Evolutionary conservation across 1,140 invertebrate genomes (phyloP).

Genomic region (Antheraea mylitta): DNA sequence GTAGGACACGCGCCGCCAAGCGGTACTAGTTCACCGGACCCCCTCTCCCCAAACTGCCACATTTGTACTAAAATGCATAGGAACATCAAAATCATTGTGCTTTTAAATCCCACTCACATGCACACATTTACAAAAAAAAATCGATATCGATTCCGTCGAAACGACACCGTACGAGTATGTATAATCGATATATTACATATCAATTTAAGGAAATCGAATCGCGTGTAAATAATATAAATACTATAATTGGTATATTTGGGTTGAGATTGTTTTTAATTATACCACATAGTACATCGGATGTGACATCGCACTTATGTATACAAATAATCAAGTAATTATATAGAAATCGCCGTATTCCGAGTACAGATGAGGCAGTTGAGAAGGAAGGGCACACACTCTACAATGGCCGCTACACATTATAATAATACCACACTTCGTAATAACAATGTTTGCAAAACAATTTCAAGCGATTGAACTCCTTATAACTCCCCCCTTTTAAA

Average conservation of each 20-base stretch:
- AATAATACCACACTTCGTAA: neutral
- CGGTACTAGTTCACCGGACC: constrained; percentile 18
- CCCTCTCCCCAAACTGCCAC: constrained; percentile 29
- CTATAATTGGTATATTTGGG: neutral
- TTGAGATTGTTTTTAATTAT: no score
- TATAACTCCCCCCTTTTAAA: no score
- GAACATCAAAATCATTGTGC: constrained; percentile 22
- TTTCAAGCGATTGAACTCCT: no score
- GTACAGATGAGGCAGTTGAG: neutral
- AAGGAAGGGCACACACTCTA: neutral
- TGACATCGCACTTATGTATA: no score
- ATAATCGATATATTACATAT: constrained; percentile 25
- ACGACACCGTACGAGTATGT: constrained; percentile 26
- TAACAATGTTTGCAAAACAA: no score
- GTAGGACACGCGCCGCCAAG: constrained; percentile 39
- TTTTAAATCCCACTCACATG: neutral
- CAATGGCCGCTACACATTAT: neutral
- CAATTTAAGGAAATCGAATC: constrained; percentile 34
- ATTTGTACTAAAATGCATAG: constrained; percentile 6
- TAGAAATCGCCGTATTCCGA: neutral
- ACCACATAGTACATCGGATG: no score
- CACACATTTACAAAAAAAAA: neutral
- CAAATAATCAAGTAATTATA: neutral
- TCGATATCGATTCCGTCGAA: constrained; percentile 25
- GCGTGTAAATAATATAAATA: neutral